Conservation (phyloP, 1,140 invertebrate species). For the Gryllus bimaculatus region DNA sequence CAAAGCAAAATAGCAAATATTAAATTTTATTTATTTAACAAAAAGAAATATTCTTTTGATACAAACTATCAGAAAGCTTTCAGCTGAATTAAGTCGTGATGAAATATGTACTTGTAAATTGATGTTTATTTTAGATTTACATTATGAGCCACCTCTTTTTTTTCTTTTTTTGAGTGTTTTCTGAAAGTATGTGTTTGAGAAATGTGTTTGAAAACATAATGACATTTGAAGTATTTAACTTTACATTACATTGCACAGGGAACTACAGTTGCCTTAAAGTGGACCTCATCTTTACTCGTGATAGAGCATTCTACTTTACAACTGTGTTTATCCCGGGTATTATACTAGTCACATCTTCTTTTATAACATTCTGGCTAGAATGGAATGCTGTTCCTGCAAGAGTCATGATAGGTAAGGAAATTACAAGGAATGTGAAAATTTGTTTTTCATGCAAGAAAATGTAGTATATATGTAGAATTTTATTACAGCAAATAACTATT, state of each 20-base stretch:
- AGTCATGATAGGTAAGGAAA: constrained; percentile 70
- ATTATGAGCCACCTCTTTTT: no score
- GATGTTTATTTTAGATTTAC: no score
- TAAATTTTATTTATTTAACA: no score
- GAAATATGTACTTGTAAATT: no score
- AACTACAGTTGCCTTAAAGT: constrained; percentile 91
- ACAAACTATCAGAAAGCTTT: no score
- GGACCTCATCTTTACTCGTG: constrained; percentile 82
- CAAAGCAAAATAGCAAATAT: no score
- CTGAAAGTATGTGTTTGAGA: no score
- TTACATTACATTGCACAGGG: constrained; percentile 44
- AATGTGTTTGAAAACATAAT: no score
- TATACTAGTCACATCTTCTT: constrained; percentile 88
- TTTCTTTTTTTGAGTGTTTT: no score
- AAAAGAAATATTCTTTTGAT: no score
- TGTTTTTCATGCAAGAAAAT: background rate
- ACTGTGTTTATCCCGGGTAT: constrained; percentile 93
- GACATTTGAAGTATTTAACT: no score
- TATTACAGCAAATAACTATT: background rate
- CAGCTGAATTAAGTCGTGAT: no score
- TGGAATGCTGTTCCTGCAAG: constrained; percentile 91
- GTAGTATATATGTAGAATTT: background rate
- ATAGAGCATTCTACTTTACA: constrained; percentile 91
- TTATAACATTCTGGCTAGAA: constrained; percentile 91
- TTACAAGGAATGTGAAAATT: background rate